These are phyloP conservation scores for Zaprionus lachaisei DNA, from an alignment of 1,140 invertebrate species.

Conservation along the genomic window DNA sequence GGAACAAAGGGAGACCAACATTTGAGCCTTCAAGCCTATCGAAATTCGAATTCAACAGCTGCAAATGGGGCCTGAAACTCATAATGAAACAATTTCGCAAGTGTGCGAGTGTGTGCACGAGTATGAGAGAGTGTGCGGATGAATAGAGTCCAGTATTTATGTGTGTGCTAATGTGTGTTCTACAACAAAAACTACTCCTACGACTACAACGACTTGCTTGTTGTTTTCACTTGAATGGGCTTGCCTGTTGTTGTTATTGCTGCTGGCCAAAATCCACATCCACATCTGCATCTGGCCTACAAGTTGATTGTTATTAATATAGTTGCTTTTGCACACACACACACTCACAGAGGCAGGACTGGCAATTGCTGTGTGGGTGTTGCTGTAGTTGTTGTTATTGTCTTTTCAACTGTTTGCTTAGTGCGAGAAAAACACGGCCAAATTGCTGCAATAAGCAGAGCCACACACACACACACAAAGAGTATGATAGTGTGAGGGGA, in stretches of 20 bases:
- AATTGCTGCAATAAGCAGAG: constrained; percentile 54
- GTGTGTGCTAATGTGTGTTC: constrained; percentile 52
- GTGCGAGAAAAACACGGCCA: constrained; percentile 55
- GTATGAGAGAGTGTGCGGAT: constrained; percentile 20
- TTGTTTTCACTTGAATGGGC: constrained; percentile 57
- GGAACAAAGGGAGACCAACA: constrained; percentile 17
- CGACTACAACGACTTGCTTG: constrained; percentile 29
- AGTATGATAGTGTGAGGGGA: not conserved
- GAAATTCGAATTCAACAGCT: constrained; percentile 44
- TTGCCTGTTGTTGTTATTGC: constrained; percentile 40
- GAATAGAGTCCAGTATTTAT: constrained; percentile 43
- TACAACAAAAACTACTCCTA: constrained; percentile 11
- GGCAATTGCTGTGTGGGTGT: constrained; percentile 9
- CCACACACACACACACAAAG: constrained; percentile 9
- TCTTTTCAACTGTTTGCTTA: constrained; percentile 54
- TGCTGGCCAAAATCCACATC: constrained; percentile 25
- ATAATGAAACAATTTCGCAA: constrained; percentile 48
- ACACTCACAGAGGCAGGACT: constrained; percentile 13
- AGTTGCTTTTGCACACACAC: constrained; percentile 38
- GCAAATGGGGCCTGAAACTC: constrained; percentile 34
- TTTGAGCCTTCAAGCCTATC: constrained; percentile 19
- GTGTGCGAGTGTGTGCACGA: constrained; percentile 1
- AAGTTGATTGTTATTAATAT: constrained; percentile 67
- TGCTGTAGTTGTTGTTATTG: constrained; percentile 27
- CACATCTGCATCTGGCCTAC: constrained; percentile 52